Base-by-base conservation (phyloP, 2,797 vertebrate species). In the Spinus olivaceus region DNA sequence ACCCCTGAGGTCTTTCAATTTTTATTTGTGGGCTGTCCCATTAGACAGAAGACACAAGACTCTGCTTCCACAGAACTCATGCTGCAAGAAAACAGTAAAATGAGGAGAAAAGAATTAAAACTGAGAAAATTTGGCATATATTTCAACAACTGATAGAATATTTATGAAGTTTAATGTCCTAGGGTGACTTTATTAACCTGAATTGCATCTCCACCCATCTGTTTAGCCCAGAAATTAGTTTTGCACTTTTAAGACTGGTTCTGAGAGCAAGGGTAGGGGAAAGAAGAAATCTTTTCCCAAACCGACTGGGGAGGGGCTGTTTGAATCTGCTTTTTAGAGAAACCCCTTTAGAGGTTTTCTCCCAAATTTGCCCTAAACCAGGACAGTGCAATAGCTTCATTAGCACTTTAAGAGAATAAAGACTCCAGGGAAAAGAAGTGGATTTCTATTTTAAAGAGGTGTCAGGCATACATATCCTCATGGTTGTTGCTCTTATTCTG, bases 61-160 rank as follows among this genome's bases (percentile, higher is more conserved):
- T 57, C 20, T 44, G 7, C 0, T 72, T 65, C 39, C n/a, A 8
- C 24, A 54, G 70, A 86, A 32, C 14, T 57, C 12, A 19, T 30
- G 19, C 6, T 50, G 10, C 50, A 60, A 65, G 5, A 3, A 22
- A 91, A 10, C 2, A 51, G 14, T 27, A 30, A 65, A 72, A 57
- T 0, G 0, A 3, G 3, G 3, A 76, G 5, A 41, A 76, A 12
- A n/a, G 2, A 44, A 4, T 2, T 32, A 46, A 81, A 59, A 8
- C 2, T 15, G 42, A 24, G 32, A 60, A 63, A 78, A 41, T 12
- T 19, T 44, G 7, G 3, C 16, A 4, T 30, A 8, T 25, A 8
- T 11, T 50, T 80, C 47, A 80, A 47, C 10, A 82, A 14, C 22
- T 22, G 7, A 46, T 22, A 18, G 24, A 66, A 4, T 6, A 39